Evolutionary conservation across 2,888 invertebrate species (phyloP).

Genomic region (Rhimphoctona megacephalus): DNA sequence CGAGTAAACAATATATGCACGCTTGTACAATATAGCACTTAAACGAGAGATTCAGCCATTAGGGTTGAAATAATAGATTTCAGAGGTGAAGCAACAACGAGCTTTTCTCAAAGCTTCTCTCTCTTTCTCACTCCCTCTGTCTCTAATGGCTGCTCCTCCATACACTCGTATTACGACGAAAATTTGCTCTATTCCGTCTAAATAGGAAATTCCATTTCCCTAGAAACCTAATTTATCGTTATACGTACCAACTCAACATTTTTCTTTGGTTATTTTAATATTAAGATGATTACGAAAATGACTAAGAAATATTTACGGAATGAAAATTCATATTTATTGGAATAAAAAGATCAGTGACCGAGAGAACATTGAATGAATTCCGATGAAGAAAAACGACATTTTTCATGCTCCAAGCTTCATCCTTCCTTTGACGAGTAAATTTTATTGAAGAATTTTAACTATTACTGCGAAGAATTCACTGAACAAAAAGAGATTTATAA

Average conservation of each 20-base stretch:
- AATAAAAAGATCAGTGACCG: neutral
- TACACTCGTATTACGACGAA: neutral
- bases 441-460: neutral
- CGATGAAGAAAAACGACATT: neutral
- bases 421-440: neutral
- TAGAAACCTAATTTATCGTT: neutral
- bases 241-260: neutral
- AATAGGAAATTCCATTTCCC: slow-evolving; percentile 7
- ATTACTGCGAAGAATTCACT: neutral
- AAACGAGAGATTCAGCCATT: slow-evolving; percentile 69
- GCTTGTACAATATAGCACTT: slow-evolving; percentile 27
- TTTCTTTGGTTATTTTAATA: neutral
- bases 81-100: slow-evolving; percentile 37
- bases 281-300: neutral
- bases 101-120: neutral
- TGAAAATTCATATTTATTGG: neutral
- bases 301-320: neutral
- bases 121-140: neutral
- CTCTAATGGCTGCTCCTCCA: slow-evolving; percentile 1
- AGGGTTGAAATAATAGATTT: slow-evolving; percentile 71
- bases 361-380: neutral
- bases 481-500: neutral
- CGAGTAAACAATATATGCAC: slow-evolving; percentile 1
- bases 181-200: slow-evolving; percentile 1
- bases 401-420: neutral